Evolutionary conservation across 2,113 vertebrate genomes (phyloP), one percentile per base, ranked within the genome.

Genomic region (Sialia sialis): DNA sequence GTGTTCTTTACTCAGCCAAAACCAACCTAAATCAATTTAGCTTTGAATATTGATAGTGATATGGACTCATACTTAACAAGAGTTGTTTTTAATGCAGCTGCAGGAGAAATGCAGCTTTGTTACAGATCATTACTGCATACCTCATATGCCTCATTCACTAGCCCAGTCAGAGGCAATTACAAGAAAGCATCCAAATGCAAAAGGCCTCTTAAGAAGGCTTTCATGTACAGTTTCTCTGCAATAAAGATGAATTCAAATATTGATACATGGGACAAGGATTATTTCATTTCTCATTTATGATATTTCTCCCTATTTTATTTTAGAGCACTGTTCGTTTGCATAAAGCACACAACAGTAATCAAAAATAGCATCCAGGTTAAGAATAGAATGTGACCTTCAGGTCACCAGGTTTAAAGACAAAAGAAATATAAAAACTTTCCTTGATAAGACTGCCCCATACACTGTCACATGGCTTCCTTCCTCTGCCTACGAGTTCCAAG

Each of bases 21-120:
- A 74, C 26, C 73, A 91, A 74, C 64, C 79, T 84, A 85, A 90
- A 85, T 66, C 70, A 70, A 75, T 83, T 60, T n/a, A 85, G 63
- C 88, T 91, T 93, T 79, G 54, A 84, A 87, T 76, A 26, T 9
- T 59, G 56, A 82, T 51, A 87, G 39, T 81, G 73, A 63, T 17
- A 49, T 41, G 30, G 58, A 66, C 14, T 82, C 11, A 44, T 20
- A 68, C 44, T 58, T 36, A 70, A 85, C 26, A 80, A 87, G 59
- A 76, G 34, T 44, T 14, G 70, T 79, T 81, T 70, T 84, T 79
- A 76, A 62, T 27, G 52, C 16, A 78, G 44, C 32, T 67, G 29
- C 25, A 67, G 38, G 60, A 90, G 52, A 70, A 94, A 77, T 41
- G 55, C 46, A 89, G 29, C 63, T 87, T 58, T 90, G 63, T 60